A percentile compares a stretch with the other conserved stretches of the same genome.
Evolutionary conservation across 2,888 invertebrate genomes (phyloP).

Genomic region (Epirrhoe tristata): DNA sequence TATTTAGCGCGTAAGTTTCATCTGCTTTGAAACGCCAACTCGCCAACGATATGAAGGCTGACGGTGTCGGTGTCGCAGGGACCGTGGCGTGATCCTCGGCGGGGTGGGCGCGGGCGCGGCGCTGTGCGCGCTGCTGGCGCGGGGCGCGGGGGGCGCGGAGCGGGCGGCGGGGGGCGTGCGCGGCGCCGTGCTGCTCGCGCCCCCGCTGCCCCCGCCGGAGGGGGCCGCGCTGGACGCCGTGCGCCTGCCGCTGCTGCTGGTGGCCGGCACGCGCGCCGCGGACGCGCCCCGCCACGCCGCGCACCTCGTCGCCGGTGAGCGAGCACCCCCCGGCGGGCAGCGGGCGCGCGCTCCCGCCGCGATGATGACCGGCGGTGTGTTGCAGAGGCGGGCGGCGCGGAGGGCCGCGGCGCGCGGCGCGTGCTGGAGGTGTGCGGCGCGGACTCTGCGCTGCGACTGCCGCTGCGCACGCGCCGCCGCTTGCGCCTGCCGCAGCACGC

Average conservation of each 20-base stretch:
- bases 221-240: conserved; percentile 84
- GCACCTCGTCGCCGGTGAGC: conserved; percentile 65
- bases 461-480: conserved; percentile 83
- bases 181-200: conserved; percentile 89
- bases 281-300: conserved; percentile 81
- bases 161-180: conserved; percentile 47
- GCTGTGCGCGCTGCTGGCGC: conserved; percentile 61
- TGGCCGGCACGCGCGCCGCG: conserved; percentile 51
- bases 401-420: conserved; percentile 79
- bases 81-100: conserved; percentile 43
- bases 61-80: conserved; percentile 37
- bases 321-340: conserved; percentile 79
- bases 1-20: too few relatives aligned
- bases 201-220: conserved; percentile 87
- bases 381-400: conserved; percentile 56
- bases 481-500: conserved; percentile 89
- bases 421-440: conserved; percentile 67
- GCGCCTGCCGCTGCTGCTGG: conserved; percentile 55
- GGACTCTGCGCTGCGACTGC: conserved; percentile 76
- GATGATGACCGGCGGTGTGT: background rate
- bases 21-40: too few relatives aligned
- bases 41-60: too few relatives aligned
- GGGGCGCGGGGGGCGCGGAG: conserved; percentile 48
- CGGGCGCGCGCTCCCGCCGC: background rate
- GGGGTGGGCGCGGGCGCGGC: conserved; percentile 49